Percentiles rank a stretch among this genome's conserved stretches.
Evolutionary conservation across 2,113 vertebrate species (phyloP).

Genomic region (Pomatostomus ruficeps): DNA sequence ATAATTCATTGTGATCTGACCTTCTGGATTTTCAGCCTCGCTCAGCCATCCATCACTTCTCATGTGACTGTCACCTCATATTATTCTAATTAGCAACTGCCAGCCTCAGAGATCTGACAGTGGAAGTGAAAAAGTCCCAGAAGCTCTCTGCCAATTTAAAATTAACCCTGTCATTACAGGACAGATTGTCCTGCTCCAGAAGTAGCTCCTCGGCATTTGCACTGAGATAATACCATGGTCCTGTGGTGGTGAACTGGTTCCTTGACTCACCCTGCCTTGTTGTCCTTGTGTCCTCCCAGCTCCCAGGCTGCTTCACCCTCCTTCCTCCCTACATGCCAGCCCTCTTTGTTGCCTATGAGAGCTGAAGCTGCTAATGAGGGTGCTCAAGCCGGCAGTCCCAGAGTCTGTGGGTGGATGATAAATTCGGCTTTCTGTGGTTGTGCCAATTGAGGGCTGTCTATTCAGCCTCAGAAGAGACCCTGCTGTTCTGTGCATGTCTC

Average conservation of each 20-base stretch:
- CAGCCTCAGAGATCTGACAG: neutral
- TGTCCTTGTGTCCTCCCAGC: neutral
- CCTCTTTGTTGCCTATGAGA: neutral
- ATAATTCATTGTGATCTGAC: neutral
- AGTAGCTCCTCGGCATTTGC: neutral
- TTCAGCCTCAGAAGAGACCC: neutral
- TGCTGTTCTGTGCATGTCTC: neutral
- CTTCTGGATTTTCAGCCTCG: neutral
- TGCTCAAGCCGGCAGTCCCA: rapidly evolving
- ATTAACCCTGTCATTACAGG: neutral
- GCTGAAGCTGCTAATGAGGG: neutral
- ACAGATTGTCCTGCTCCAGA: neutral
- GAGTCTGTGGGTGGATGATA: neutral
- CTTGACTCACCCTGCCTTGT: neutral
- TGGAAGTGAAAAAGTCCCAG: neutral
- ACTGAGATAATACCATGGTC: neutral
- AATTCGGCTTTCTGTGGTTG: neutral
- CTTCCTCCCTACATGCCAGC: neutral
- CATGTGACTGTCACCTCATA: neutral
- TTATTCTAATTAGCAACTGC: slow-evolving; percentile 10
- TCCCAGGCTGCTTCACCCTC: neutral
- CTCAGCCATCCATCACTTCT: neutral
- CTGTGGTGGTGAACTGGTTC: neutral
- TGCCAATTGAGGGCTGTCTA: neutral
- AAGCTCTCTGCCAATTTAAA: neutral